phyloP scores from a whole-genome alignment of 2,113 vertebrate genomes.

The Charina bottae region DNA sequence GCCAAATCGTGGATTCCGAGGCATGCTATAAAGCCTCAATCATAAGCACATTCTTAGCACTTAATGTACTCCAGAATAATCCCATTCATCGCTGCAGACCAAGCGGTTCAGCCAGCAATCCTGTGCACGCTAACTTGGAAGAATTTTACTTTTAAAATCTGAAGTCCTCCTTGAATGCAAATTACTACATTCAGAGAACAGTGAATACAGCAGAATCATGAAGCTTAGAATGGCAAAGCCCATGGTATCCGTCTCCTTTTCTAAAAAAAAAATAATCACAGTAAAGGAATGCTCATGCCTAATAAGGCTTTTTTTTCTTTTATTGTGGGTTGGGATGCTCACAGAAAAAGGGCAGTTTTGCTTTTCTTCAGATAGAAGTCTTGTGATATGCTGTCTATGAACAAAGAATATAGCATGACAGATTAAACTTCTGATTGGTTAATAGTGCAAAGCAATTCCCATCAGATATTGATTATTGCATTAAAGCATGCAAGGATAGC shows the following conservation, averaged over 20 bases:
- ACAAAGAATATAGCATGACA: background rate
- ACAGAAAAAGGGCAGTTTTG: background rate
- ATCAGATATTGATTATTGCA: background rate
- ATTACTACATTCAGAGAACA: background rate
- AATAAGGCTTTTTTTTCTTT: background rate
- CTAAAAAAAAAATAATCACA: background rate
- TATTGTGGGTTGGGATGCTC: background rate
- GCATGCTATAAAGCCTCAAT: background rate
- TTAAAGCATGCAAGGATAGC: background rate
- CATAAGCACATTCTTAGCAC: background rate
- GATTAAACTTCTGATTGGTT: constrained; percentile 1
- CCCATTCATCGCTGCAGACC: background rate
- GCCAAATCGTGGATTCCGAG: background rate
- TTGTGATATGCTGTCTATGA: background rate
- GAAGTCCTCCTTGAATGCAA: background rate
- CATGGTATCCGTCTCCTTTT: background rate
- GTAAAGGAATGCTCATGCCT: background rate
- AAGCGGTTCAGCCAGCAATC: background rate
- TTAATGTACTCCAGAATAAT: background rate
- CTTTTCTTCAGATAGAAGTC: background rate
- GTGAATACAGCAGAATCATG: background rate
- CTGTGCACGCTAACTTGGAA: background rate
- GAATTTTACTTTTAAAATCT: background rate
- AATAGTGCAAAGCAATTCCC: background rate
- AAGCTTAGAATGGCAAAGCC: background rate